Evolutionary conservation across 2,113 vertebrate species (phyloP).

Genomic region (Cavia porcellus): DNA sequence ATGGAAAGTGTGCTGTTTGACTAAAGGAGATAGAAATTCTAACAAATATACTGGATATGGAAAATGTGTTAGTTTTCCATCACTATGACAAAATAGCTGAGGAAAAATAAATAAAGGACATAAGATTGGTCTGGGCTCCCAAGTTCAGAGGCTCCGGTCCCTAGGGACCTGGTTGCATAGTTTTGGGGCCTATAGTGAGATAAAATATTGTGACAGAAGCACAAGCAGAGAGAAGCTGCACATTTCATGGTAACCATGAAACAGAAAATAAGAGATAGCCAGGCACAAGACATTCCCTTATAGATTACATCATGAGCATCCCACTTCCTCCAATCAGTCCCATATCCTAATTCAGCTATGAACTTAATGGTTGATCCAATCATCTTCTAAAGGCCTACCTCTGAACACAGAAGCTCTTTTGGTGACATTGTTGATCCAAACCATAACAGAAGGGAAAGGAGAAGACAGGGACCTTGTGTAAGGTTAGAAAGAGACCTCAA

Average conservation of each 20-base stretch:
- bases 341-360: neutral
- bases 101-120: neutral
- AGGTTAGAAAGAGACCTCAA: neutral
- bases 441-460: neutral
- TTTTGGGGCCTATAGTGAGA: neutral
- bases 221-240: neutral
- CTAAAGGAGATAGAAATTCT: neutral
- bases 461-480: neutral
- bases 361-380: neutral
- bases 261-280: neutral
- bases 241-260: neutral
- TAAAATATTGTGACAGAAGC: neutral
- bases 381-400: neutral
- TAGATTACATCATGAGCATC: neutral
- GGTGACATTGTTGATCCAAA: neutral
- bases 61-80: neutral
- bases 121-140: neutral
- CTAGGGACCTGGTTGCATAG: neutral
- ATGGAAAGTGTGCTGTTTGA: neutral
- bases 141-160: neutral
- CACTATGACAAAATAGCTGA: neutral
- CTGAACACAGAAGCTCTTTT: neutral
- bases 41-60: neutral
- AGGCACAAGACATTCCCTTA: neutral
- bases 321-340: neutral